Evolutionary conservation across 2,888 invertebrate genomes (phyloP).

Genomic region (Dynastes hyllus): DNA sequence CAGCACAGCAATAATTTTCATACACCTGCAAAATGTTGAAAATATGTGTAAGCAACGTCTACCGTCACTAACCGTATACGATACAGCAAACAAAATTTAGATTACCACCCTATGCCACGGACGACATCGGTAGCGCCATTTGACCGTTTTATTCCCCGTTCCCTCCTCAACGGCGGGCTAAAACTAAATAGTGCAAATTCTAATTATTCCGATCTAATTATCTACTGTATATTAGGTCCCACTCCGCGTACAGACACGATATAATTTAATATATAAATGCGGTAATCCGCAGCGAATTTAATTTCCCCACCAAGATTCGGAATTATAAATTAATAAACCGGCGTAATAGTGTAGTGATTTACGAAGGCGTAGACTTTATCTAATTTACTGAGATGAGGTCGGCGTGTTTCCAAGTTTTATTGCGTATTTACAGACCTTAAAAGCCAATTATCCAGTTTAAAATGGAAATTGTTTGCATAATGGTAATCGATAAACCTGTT

Average conservation of each 20-base stretch:
- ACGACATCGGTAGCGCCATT: background rate
- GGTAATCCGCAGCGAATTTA: conserved; percentile 36
- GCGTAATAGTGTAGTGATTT: conserved; percentile 28
- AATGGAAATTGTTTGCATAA: conserved; percentile 2
- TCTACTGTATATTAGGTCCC: conserved; percentile 30
- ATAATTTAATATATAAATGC: conserved; percentile 47
- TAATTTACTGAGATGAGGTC: conserved; percentile 20
- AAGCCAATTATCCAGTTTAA: conserved; percentile 8
- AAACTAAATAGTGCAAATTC: conserved; percentile 43
- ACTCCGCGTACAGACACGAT: background rate
- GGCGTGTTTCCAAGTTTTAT: conserved; percentile 25
- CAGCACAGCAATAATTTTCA: too few relatives aligned
- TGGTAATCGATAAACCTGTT: too few relatives aligned
- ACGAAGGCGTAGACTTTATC: conserved; percentile 9
- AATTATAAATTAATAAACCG: conserved; percentile 45
- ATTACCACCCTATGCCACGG: too few relatives aligned
- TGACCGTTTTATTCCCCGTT: conserved; percentile 1
- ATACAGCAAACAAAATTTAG: too few relatives aligned
- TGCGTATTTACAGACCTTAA: conserved; percentile 13
- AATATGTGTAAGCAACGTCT: too few relatives aligned
- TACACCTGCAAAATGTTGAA: too few relatives aligned
- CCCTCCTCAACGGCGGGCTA: background rate
- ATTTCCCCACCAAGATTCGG: conserved; percentile 35
- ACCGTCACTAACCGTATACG: too few relatives aligned
- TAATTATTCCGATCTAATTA: conserved; percentile 46